A percentile compares a stretch with the other conserved stretches of the same genome.
Evolutionary conservation across 2,113 vertebrate genomes (phyloP).

Genomic region (Austrofundulus limnaeus): DNA sequence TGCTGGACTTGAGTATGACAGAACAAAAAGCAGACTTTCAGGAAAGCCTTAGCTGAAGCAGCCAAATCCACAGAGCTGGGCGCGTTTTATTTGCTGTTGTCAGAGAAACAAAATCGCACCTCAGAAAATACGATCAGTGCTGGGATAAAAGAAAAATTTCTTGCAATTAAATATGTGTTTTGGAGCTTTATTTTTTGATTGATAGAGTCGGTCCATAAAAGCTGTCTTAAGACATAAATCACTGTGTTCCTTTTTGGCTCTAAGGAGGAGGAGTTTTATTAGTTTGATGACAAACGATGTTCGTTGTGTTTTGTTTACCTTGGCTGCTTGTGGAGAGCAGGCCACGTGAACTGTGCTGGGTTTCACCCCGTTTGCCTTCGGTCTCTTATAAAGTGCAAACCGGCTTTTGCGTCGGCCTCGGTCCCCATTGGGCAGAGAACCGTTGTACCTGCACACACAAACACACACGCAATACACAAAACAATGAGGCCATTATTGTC

Average conservation of each 20-base stretch:
- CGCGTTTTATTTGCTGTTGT: slow-evolving; percentile 29
- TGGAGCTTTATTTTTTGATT: too few species aligned
- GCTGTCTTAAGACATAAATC: too few species aligned
- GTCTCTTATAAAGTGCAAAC: slow-evolving; percentile 94
- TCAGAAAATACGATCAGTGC: not conserved
- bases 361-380: slow-evolving; percentile 97
- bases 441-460: slow-evolving; percentile 88
- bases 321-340: slow-evolving; percentile 97
- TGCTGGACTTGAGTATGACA: slow-evolving; percentile 23
- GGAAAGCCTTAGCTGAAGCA: slow-evolving; percentile 30
- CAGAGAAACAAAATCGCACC: slow-evolving; percentile 15
- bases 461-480: slow-evolving; percentile 25
- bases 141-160: not conserved
- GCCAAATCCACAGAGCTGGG: slow-evolving; percentile 22
- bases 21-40: slow-evolving; percentile 32
- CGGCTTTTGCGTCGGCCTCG: slow-evolving; percentile 97
- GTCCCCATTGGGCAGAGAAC: slow-evolving; percentile 96
- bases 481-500: slow-evolving; percentile 62
- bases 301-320: slow-evolving; percentile 82
- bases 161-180: too few species aligned
- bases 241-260: too few species aligned
- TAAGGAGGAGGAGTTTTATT: too few species aligned
- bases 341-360: slow-evolving; percentile 97
- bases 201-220: too few species aligned
- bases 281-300: not conserved